Percentiles rank a stretch among this genome's conserved stretches.
Conservation (phyloP, 2,797 vertebrate genomes). For the Aeoliscus strigatus region DNA sequence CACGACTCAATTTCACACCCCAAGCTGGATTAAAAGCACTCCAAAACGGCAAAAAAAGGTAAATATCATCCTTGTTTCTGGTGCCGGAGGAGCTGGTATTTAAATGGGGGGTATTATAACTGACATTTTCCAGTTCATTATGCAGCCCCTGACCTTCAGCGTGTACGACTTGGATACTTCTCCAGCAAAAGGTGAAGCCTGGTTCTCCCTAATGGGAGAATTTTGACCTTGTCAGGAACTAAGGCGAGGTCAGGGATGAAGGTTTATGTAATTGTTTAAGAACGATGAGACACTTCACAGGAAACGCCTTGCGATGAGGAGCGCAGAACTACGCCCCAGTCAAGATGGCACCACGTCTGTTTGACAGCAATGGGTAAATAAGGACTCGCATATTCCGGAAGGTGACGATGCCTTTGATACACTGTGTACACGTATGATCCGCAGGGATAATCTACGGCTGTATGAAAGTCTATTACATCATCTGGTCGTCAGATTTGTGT, state of each 20-base stretch:
- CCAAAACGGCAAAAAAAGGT: slow-evolving; percentile 51
- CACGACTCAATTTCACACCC: slow-evolving; percentile 67
- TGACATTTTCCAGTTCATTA: slow-evolving; percentile 81
- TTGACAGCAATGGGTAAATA: slow-evolving; percentile 5
- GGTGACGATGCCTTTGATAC: slow-evolving; percentile 27
- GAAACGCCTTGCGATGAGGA: slow-evolving; percentile 37
- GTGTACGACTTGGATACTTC: slow-evolving; percentile 66
- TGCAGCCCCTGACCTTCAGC: slow-evolving; percentile 77
- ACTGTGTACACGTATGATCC: slow-evolving; percentile 39
- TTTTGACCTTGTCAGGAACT: slow-evolving; percentile 74
- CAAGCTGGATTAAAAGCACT: slow-evolving; percentile 64
- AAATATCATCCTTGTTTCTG: slow-evolving; percentile 74
- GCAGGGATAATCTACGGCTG: slow-evolving; percentile 50
- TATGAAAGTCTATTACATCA: slow-evolving; percentile 49
- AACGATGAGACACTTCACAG: slow-evolving; percentile 30
- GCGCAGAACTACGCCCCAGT: too few species aligned
- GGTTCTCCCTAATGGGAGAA: slow-evolving; percentile 71
- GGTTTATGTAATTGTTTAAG: slow-evolving; percentile 41
- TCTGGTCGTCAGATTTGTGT: slow-evolving; percentile 61
- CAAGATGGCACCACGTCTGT: too few species aligned
- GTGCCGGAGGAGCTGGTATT: slow-evolving; percentile 68
- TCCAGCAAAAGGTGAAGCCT: slow-evolving; percentile 49
- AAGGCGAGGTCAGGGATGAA: slow-evolving; percentile 65
- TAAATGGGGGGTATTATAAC: slow-evolving; percentile 76
- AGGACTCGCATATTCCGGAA: slow-evolving; percentile 26